phyloP scores from a whole-genome alignment of 2,797 vertebrate genomes.

The Protonibea diacanthus region DNA sequence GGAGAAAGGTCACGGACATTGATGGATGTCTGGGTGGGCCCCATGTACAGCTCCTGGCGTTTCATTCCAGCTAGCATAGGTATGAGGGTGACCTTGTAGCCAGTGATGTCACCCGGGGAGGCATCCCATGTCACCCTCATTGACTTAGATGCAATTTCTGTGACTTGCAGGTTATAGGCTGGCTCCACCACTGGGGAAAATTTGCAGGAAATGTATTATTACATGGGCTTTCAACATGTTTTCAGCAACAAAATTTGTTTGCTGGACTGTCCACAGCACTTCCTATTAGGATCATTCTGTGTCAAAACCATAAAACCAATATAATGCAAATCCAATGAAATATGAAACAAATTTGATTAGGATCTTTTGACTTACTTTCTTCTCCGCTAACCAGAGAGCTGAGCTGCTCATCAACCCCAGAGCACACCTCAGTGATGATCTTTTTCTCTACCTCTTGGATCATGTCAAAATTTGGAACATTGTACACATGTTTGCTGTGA shows the following conservation, averaged over 20 bases:
- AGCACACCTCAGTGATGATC: conserved; percentile 95
- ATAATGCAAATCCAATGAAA: not conserved
- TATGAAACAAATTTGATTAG: not conserved
- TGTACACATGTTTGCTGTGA: conserved; percentile 94
- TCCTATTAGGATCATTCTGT: not conserved
- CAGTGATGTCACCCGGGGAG: conserved; percentile 91
- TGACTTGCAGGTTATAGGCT: conserved; percentile 91
- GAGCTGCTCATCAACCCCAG: conserved; percentile 95
- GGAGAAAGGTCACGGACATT: conserved; percentile 95
- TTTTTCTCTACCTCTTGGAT: conserved; percentile 94
- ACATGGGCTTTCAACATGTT: not conserved
- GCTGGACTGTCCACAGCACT: not conserved
- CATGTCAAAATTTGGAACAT: conserved; percentile 95
- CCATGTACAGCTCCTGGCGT: conserved; percentile 92
- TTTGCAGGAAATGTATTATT: conserved; percentile 1
- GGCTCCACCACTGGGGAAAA: conserved; percentile 90
- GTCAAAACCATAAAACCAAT: not conserved
- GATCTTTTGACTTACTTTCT: conserved; percentile 88
- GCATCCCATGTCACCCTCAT: conserved; percentile 93
- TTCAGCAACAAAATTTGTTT: conserved; percentile 1
- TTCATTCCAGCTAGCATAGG: conserved; percentile 93
- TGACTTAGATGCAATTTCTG: conserved; percentile 94
- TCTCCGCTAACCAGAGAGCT: conserved; percentile 91
- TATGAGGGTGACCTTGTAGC: conserved; percentile 93
- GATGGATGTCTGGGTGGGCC: conserved; percentile 89